Evolutionary conservation across 2,113 vertebrate species (phyloP).

Genomic region (Poecile atricapillus): DNA sequence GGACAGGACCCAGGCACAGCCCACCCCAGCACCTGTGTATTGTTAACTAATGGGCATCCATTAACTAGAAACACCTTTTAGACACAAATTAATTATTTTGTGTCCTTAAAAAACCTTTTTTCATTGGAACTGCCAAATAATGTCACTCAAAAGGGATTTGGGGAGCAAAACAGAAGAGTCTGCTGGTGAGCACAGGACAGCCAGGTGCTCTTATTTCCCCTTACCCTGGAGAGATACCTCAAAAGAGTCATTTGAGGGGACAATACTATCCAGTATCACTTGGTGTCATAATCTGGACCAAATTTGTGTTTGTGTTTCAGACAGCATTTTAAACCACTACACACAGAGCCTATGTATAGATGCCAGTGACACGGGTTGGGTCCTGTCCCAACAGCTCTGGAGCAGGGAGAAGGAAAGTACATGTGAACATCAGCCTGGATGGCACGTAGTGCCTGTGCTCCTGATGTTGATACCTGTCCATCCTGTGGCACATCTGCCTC

Average conservation of each 20-base stretch:
- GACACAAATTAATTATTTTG: not conserved
- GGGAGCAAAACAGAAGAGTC: not conserved
- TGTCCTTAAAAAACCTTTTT: not conserved
- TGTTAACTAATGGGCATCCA: not conserved
- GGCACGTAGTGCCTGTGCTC: not conserved
- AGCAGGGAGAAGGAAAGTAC: not conserved
- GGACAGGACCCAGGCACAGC: not conserved
- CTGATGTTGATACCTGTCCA: slow-evolving; percentile 50
- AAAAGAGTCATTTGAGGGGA: not conserved
- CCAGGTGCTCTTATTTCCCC: not conserved
- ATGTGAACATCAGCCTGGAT: fast-evolving
- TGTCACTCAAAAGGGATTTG: not conserved
- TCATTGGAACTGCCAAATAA: not conserved
- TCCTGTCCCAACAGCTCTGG: not conserved
- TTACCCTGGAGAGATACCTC: not conserved
- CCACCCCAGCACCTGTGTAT: no score
- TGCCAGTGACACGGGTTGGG: not conserved
- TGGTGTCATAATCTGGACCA: not conserved
- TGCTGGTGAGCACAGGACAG: not conserved
- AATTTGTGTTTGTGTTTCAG: not conserved
- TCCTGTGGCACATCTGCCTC: slow-evolving; percentile 12
- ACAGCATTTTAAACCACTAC: not conserved
- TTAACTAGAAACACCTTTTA: not conserved
- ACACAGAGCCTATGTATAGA: not conserved
- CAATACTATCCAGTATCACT: not conserved